Evolutionary conservation across 2,113 vertebrate species (phyloP), one percentile per base, ranked within the genome.

Genomic region (Neolamprologus ventralis): DNA sequence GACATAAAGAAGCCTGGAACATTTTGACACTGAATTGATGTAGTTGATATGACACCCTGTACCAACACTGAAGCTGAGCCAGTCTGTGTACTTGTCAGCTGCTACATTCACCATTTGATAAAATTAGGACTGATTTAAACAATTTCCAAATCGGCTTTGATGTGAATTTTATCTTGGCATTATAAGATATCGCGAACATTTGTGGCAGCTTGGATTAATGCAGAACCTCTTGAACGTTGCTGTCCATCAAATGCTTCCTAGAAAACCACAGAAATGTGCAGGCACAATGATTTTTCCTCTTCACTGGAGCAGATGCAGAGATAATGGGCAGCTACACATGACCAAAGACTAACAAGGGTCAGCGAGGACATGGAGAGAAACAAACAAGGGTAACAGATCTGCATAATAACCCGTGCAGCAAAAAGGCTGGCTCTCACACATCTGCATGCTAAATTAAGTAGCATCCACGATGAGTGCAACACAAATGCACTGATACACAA

Each of bases 341-440:
- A 82, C 84, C 81, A 81, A 92, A 89, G 82, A 78, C 87, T 93
- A 92, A 94, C 90, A 85, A 89, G 93, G 93, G 94, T 92, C 93
- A 94, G 85, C 2, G 13, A 90, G 92, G 92, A 94, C 89, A 85
- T 3, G 23, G 53, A 86, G 71, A 45, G n/a, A 84, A 88, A 80
- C 83, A 80, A 91, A 84, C 90, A 85, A 31, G 85, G 79, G 71
- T 86, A 87, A 92, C 83, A 79, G 82, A 92, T 94, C 85, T 83
- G 83, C 90, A 88, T 82, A 79, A 82, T 94, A 75, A 89, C 81
- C 89, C 33, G 16, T 82, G 54, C 33, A 37, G 80, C 78, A 51
- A 86, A 68, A 81, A 75, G 85, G 58, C 45, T 51, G 40, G 60
- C 88, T 85, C 63, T 10, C 87, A 84, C 79, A 88, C 82, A 85